phyloP scores from a whole-genome alignment of 2,797 vertebrate species.

The Mareca strepera region DNA sequence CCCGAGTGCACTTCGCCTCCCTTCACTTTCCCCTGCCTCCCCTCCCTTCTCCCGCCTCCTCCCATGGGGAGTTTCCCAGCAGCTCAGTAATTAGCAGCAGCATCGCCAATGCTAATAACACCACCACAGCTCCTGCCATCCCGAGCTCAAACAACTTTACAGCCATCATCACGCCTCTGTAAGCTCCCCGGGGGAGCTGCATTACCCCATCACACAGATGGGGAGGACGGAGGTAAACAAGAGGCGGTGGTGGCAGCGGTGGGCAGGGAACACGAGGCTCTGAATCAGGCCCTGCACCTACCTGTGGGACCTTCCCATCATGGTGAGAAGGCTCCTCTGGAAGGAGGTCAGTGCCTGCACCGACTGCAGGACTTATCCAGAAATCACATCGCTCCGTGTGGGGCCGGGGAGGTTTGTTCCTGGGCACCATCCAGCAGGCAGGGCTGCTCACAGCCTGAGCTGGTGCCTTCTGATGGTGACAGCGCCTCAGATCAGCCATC shows the following conservation, averaged over 20 bases:
- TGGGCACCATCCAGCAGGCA: not conserved
- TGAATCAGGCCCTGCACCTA: not conserved
- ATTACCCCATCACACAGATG: not conserved
- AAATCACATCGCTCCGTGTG: rapidly evolving
- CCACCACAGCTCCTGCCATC: constrained; percentile 40
- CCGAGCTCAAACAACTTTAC: constrained; percentile 16
- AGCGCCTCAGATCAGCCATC: not conserved
- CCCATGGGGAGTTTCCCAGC: constrained; percentile 68
- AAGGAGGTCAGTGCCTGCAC: not conserved
- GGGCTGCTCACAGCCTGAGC: rapidly evolving
- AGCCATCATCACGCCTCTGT: constrained; percentile 46
- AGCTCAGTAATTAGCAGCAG: constrained; percentile 61
- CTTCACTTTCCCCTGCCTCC: not conserved
- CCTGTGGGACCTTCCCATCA: not conserved
- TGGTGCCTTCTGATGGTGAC: not conserved
- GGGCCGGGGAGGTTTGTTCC: not conserved
- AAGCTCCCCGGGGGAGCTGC: constrained; percentile 21
- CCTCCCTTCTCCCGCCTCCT: constrained; percentile 34
- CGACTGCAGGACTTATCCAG: not conserved
- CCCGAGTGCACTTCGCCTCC: not conserved
- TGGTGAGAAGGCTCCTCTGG: not conserved
- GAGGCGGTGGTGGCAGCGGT: not conserved
- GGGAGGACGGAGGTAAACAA: not conserved
- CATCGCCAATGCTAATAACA: constrained; percentile 50
- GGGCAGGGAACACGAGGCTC: not conserved